Evolutionary conservation across 2,888 invertebrate species (phyloP).

Genomic region (Coecobrya sp.): DNA sequence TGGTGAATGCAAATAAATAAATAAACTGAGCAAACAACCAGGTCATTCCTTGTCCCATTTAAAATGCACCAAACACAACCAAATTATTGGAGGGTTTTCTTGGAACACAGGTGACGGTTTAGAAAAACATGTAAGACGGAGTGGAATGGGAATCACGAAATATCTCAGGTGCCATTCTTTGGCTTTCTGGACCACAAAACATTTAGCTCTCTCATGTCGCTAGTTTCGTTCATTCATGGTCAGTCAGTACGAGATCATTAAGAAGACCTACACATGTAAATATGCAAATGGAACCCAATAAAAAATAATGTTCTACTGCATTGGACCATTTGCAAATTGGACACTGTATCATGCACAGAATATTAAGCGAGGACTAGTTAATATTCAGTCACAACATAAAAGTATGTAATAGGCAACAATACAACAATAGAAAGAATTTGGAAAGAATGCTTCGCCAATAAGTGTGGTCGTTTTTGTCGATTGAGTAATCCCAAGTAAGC

Average conservation of each 20-base stretch:
- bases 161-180: constrained; percentile 17
- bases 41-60: constrained; percentile 56
- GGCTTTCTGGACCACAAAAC: constrained; percentile 29
- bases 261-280: neutral
- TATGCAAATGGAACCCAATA: constrained; percentile 30
- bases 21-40: constrained; percentile 56
- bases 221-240: constrained; percentile 13
- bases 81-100: neutral
- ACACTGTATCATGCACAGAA: too few species aligned
- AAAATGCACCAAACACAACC: constrained; percentile 7
- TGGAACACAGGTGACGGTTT: constrained; percentile 17
- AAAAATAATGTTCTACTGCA: constrained; percentile 2
- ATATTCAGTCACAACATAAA: too few species aligned
- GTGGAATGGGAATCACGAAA: neutral
- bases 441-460: too few species aligned
- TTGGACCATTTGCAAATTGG: neutral
- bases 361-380: too few species aligned
- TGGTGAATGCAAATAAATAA: constrained; percentile 58
- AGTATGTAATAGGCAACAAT: too few species aligned
- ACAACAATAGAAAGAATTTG: neutral
- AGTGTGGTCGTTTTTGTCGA: neutral
- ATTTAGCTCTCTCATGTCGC: neutral
- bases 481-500: neutral
- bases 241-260: constrained; percentile 1
- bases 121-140: neutral